Evolutionary conservation across 2,888 invertebrate species (phyloP).

Genomic region (Spisula subtruncata): DNA sequence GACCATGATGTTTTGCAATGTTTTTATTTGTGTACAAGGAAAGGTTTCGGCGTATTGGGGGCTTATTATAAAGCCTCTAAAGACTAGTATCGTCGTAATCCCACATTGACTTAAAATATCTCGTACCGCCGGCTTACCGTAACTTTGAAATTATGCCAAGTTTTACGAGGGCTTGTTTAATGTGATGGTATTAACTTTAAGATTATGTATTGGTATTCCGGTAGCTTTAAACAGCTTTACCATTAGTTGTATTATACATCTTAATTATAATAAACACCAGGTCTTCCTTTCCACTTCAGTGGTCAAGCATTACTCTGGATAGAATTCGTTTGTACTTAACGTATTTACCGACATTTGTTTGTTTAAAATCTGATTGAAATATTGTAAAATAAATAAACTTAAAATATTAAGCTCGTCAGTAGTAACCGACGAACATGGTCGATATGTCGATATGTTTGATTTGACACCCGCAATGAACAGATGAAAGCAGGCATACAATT

Average conservation of each 20-base stretch:
- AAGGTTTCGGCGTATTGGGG: background rate
- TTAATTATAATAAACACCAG: constrained; percentile 3
- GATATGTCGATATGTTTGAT: background rate
- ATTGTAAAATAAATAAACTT: background rate
- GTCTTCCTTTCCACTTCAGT: background rate
- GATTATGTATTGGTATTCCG: constrained; percentile 13
- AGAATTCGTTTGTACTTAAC: constrained; percentile 1
- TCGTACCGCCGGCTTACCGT: background rate
- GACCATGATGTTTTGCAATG: too few species aligned
- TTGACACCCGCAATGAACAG: background rate
- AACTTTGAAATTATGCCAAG: constrained; percentile 2
- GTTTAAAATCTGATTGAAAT: background rate
- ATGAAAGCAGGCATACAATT: background rate
- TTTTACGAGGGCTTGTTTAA: constrained; percentile 17
- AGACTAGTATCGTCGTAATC: constrained; percentile 10
- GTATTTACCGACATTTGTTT: background rate
- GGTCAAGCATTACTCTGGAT: background rate
- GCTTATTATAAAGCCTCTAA: background rate
- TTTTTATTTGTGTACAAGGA: background rate
- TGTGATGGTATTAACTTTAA: constrained; percentile 33
- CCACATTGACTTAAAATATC: background rate
- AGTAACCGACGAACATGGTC: background rate
- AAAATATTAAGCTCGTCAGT: background rate
- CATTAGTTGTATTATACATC: background rate
- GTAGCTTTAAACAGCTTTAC: constrained; percentile 28